phyloP scores from a whole-genome alignment of 2,113 vertebrate species.

The Leucoraja erinaceus region DNA sequence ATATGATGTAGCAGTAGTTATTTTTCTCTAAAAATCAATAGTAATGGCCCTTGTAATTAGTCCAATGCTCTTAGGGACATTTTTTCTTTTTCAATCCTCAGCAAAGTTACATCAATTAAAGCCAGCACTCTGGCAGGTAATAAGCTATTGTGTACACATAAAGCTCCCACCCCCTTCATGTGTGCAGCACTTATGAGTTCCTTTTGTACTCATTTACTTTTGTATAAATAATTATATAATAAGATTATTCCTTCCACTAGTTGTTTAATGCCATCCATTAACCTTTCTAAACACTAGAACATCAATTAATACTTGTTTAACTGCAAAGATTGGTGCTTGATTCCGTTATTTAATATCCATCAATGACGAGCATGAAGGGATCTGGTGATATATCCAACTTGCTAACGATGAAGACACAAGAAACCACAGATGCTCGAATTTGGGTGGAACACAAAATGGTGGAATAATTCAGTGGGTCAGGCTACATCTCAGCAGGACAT shows the following conservation, averaged over 20 bases:
- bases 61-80: neutral
- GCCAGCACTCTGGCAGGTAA: neutral
- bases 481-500: too few species aligned
- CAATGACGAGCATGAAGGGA: too few species aligned
- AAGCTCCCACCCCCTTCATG: neutral
- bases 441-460: too few species aligned
- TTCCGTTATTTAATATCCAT: too few species aligned
- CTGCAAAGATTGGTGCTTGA: too few species aligned
- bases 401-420: too few species aligned
- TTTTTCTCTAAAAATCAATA: conserved; percentile 34
- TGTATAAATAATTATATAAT: neutral
- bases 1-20: conserved; percentile 3
- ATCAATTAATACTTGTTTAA: neutral
- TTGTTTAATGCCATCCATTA: neutral
- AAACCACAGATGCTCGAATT: too few species aligned
- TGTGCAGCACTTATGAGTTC: neutral
- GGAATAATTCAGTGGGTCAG: too few species aligned
- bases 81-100: neutral
- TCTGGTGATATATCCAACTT: too few species aligned
- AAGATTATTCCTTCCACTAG: neutral
- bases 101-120: conserved; percentile 33
- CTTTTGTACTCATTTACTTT: neutral
- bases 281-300: neutral
- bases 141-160: neutral
- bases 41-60: conserved; percentile 32